Conservation (phyloP, 2,113 vertebrate species). For the Girardinichthys multiradiatus region DNA sequence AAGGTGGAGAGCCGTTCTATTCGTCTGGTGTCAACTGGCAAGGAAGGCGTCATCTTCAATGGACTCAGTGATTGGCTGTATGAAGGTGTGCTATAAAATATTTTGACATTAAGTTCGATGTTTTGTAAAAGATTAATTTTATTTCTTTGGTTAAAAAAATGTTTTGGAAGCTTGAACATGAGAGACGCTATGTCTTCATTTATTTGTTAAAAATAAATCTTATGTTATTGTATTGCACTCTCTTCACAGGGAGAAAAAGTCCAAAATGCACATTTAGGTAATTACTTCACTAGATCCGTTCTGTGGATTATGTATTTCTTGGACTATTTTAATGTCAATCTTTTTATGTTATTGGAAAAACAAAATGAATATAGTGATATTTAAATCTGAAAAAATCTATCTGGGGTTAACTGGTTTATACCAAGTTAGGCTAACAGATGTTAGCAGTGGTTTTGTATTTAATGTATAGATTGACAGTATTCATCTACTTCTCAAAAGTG, state of each 20-base stretch:
- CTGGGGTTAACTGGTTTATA: too few species aligned
- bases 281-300: too few species aligned
- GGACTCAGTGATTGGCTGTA: constrained; percentile 98
- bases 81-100: constrained; percentile 84
- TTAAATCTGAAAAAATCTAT: not conserved
- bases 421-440: too few species aligned
- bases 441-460: not conserved
- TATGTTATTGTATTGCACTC: too few species aligned
- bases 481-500: not conserved
- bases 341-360: not conserved
- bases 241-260: not conserved
- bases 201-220: too few species aligned
- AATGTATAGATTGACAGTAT: not conserved
- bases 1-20: constrained; percentile 94
- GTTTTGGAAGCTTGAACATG: not conserved
- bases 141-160: not conserved
- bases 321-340: not conserved
- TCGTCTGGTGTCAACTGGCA: constrained; percentile 94
- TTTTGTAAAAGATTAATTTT: not conserved
- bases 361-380: not conserved
- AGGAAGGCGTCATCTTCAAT: constrained; percentile 95
- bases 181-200: not conserved
- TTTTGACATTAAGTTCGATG: not conserved
- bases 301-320: too few species aligned
- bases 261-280: not conserved